A percentile compares a stretch with the other conserved stretches of the same genome.
Conservation (phyloP, 2,113 vertebrate species). For the Heteronetta atricapilla region DNA sequence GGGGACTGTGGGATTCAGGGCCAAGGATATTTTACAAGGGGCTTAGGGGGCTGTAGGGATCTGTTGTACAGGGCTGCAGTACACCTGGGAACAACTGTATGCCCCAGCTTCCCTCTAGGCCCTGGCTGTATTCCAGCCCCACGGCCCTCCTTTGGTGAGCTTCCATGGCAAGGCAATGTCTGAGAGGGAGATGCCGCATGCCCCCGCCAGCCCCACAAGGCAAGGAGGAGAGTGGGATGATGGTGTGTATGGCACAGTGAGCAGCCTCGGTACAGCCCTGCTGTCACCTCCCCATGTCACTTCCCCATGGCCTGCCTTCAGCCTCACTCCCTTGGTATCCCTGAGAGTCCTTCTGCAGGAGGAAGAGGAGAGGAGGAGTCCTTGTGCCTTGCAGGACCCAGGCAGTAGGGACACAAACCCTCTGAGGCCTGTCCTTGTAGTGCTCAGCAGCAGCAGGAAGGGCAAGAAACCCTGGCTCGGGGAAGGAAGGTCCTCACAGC, state of each 20-base stretch:
- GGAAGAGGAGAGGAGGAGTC: background rate
- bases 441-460: background rate
- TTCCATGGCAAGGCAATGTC: background rate
- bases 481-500: background rate
- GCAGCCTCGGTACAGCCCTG: background rate
- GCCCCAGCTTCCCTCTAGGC: background rate
- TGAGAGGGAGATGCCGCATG: background rate
- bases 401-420: background rate
- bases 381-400: background rate
- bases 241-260: background rate
- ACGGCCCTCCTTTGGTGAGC: background rate
- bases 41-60: background rate
- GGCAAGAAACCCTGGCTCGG: background rate
- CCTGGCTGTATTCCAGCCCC: background rate
- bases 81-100: background rate
- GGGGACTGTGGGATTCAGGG: background rate
- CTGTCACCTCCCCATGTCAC: background rate
- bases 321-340: background rate
- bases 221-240: background rate
- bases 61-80: background rate
- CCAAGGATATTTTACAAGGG: background rate
- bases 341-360: accelerated
- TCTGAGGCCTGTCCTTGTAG: background rate
- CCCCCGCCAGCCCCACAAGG: background rate
- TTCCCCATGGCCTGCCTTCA: background rate